Conservation (phyloP, 2,888 invertebrate genomes). For the Chloroclysta siterata region DNA sequence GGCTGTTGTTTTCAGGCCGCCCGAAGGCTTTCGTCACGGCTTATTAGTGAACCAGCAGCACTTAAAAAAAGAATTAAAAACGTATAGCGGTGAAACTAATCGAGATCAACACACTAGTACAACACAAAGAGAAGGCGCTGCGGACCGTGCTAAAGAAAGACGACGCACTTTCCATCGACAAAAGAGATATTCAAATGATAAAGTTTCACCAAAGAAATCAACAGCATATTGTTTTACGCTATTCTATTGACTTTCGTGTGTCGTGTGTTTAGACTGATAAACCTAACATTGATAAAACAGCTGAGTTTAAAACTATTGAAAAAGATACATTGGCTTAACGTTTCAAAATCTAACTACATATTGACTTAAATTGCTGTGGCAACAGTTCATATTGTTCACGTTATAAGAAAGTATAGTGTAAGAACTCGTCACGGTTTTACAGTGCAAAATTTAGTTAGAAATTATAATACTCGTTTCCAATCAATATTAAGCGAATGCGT, state of each 20-base stretch:
- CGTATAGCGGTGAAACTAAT: conserved; percentile 67
- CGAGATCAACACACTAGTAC: conserved; percentile 60
- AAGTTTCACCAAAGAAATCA: conserved; percentile 52
- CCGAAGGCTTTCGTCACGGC: neutral
- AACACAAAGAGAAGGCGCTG: conserved; percentile 67
- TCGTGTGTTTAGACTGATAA: neutral
- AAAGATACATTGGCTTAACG: conserved; percentile 35
- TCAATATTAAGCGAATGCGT: conserved; percentile 43
- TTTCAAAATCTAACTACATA: conserved; percentile 39
- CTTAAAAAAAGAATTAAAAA: conserved; percentile 43
- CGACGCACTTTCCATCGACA: conserved; percentile 66
- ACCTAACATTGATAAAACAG: conserved; percentile 14
- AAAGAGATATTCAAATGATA: conserved; percentile 63
- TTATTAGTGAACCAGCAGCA: conserved; percentile 33
- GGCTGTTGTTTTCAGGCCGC: neutral
- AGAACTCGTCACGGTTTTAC: conserved; percentile 28
- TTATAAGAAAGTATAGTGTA: conserved; percentile 23
- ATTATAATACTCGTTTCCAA: conserved; percentile 37
- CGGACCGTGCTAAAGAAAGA: conserved; percentile 62
- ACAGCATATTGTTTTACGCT: conserved; percentile 44
- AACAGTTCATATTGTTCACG: conserved; percentile 32
- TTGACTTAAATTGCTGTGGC: conserved; percentile 42
- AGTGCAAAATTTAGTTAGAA: conserved; percentile 29
- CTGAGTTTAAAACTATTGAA: conserved; percentile 8
- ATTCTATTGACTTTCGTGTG: conserved; percentile 2